phyloP scores from a whole-genome alignment of 35 echinoderm and acorn worm genomes.

The Acanthaster planci region DNA sequence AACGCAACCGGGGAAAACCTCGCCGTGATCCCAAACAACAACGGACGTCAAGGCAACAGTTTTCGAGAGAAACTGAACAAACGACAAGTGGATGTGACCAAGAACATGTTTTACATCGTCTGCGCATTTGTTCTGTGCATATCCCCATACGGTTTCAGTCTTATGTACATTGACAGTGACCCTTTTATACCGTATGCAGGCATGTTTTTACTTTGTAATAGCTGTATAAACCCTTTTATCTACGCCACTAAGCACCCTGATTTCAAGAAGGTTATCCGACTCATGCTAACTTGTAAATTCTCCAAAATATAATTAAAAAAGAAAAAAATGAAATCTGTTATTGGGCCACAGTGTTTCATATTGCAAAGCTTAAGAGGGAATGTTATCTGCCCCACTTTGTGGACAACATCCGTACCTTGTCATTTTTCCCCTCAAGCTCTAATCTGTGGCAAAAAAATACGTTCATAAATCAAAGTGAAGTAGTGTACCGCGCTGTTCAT shows the following conservation, averaged over 20 bases:
- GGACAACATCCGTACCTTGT: no score
- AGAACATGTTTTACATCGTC: slow-evolving; percentile 82
- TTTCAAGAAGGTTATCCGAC: slow-evolving; percentile 73
- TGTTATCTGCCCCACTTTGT: no score
- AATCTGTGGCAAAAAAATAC: no score
- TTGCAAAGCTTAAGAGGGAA: no score
- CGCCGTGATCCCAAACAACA: not conserved
- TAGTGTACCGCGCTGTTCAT: no score
- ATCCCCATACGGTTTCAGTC: slow-evolving; percentile 50
- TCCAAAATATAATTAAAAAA: slow-evolving; percentile 5
- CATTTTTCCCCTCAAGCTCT: no score
- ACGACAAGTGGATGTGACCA: slow-evolving; percentile 76
- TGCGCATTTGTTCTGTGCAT: slow-evolving; percentile 57
- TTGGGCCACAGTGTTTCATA: no score
- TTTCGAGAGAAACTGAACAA: slow-evolving; percentile 42
- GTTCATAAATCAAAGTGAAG: no score
- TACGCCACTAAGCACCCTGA: slow-evolving; percentile 80
- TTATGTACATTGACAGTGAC: slow-evolving; percentile 40
- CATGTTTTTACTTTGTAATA: slow-evolving; percentile 62
- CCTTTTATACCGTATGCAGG: slow-evolving; percentile 42
- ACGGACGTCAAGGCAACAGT: not conserved
- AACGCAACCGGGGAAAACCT: slow-evolving; percentile 18
- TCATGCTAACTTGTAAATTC: slow-evolving; percentile 36
- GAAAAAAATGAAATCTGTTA: no score
- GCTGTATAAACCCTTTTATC: slow-evolving; percentile 73